phyloP scores from a whole-genome alignment of 2,113 vertebrate genomes.

The Hypomesus transpacificus region DNA sequence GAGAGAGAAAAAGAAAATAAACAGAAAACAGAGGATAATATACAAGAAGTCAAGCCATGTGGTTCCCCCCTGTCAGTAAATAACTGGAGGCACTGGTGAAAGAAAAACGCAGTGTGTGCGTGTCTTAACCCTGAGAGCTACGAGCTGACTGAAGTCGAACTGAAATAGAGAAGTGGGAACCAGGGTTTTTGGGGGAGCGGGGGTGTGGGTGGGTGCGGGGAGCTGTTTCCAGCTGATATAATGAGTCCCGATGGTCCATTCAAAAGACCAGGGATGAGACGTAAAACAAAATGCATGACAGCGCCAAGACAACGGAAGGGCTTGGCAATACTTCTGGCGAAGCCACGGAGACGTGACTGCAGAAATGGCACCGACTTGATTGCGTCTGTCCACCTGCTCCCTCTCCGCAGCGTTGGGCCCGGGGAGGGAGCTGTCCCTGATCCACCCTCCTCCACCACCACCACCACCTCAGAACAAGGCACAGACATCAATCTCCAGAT shows the following conservation, averaged over 20 bases:
- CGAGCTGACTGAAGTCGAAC: slow-evolving; percentile 49
- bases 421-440: neutral
- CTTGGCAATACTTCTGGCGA: neutral
- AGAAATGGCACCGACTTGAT: neutral
- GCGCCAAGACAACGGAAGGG: too few species aligned
- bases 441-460: slow-evolving; percentile 17
- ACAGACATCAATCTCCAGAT: slow-evolving; percentile 70
- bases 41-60: slow-evolving; percentile 58
- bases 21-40: slow-evolving; percentile 56
- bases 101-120: slow-evolving; percentile 31
- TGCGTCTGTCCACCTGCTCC: too few species aligned
- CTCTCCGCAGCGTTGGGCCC: too few species aligned
- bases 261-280: slow-evolving; percentile 12
- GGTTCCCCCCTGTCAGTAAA: slow-evolving; percentile 51
- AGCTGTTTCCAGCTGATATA: slow-evolving; percentile 53
- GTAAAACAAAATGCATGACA: neutral
- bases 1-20: slow-evolving; percentile 45
- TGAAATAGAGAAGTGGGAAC: slow-evolving; percentile 44
- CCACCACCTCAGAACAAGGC: slow-evolving; percentile 51
- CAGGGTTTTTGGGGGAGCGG: slow-evolving; percentile 17
- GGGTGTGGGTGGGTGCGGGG: slow-evolving; percentile 19
- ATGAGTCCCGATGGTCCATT: slow-evolving; percentile 55
- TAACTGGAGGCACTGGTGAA: slow-evolving; percentile 42
- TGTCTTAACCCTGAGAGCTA: slow-evolving; percentile 47
- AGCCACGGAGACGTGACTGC: neutral